Conservation (phyloP, 1,140 invertebrate genomes). For the Zaprionus kolodkinae region DNA sequence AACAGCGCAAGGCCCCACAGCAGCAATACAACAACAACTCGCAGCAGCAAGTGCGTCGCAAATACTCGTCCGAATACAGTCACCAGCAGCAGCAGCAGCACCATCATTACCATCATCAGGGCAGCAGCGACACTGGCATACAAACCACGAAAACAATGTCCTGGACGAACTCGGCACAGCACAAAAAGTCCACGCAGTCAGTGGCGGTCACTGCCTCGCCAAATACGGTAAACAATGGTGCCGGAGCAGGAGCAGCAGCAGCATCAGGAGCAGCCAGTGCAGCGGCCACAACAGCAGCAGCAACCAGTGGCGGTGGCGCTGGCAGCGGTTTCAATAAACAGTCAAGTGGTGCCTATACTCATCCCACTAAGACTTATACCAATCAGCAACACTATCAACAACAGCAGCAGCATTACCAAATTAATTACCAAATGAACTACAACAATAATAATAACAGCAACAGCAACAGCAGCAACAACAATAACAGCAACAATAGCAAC, state of each 20-base stretch:
- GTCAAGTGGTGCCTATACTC: constrained; percentile 36
- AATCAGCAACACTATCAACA: constrained; percentile 65
- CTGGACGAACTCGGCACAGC: constrained; percentile 80
- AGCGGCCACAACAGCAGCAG: constrained; percentile 11
- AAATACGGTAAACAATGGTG: constrained; percentile 68
- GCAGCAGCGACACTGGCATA: constrained; percentile 69
- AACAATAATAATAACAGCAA: constrained; percentile 54
- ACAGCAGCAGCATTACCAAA: constrained; percentile 62
- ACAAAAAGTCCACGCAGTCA: constrained; percentile 80
- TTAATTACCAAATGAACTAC: constrained; percentile 43
- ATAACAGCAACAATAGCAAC: constrained; percentile 58
- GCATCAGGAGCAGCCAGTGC: constrained; percentile 15
- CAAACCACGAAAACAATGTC: constrained; percentile 81
- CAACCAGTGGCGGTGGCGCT: constrained; percentile 5
- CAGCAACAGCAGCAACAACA: constrained; percentile 62
- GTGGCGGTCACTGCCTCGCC: constrained; percentile 81
- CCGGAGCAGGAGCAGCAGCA: constrained; percentile 17
- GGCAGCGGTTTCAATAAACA: constrained; percentile 30
- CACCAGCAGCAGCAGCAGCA: constrained; percentile 52
- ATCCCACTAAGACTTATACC: constrained; percentile 57
- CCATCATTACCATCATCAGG: constrained; percentile 64
- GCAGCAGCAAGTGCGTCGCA: constrained; percentile 64
- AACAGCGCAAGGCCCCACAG: constrained; percentile 60
- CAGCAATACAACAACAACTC: constrained; percentile 62
- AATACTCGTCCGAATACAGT: constrained; percentile 73